Evolutionary conservation across 2,797 vertebrate species (phyloP), one percentile per base, ranked within the genome.

Genomic region (Parotocinclus haroldoi): DNA sequence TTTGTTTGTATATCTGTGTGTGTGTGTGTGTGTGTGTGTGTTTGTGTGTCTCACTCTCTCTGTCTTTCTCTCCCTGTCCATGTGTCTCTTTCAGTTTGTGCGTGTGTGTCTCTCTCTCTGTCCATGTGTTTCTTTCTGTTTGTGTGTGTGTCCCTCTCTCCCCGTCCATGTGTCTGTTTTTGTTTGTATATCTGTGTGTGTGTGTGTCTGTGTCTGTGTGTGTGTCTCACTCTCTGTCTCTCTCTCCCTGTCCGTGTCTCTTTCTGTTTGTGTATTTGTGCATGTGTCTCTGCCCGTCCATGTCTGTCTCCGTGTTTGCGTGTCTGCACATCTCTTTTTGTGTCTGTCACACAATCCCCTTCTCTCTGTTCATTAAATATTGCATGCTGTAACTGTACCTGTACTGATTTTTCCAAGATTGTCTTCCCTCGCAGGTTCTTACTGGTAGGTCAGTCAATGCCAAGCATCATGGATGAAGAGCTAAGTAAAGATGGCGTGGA

Each of bases 361-460:
- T 19, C 1, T 16, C 9, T 44, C 18, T 18, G 7, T 10, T 40
- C 27, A 2, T 51, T 19, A 14, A 7, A 10, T 46, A 46, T 53
- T 16, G 5, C 16, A 16, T 14, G n/a, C 7, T 11, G 42, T 44
- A 44, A 12, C 9, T 9, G 3, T 12, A 13, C 6, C 12, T 48
- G 45, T 48, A 12, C 6, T 48, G 2, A 48, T n/a, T n/a, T n/a
- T 48, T 48, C 6, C n/a, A 12, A 12, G 10, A 12, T 48, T 7
- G 6, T 13, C 64, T 55, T 64, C 55, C 18, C 69, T 75, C 82
- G 40, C 76, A 99, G 96, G 82, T 99, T 99, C 81, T 86, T 99
- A 63, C 90, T 99, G 75, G 96, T 99, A 48, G 96, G 96, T 3
- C 96, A 99, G 81, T 95, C 94, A 18, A 94, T 99, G 95, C 94